Conservation (phyloP, 2,888 invertebrate species). For the Phoronis australis region DNA sequence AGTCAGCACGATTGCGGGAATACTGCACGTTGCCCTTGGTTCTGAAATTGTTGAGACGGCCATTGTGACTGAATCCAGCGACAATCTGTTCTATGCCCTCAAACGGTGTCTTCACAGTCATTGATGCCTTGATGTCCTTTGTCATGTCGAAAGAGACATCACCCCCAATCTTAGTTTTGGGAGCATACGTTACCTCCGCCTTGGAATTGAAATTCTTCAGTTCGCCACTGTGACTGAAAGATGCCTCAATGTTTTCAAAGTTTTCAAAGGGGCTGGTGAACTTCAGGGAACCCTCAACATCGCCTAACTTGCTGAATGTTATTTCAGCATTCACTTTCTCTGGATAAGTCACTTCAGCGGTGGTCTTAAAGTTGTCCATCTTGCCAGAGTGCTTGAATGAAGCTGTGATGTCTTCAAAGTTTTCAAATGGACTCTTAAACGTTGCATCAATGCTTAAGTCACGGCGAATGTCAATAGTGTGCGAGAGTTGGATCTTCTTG, state of each 20-base stretch:
- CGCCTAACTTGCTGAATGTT: not conserved
- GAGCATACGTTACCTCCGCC: not conserved
- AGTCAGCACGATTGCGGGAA: not conserved
- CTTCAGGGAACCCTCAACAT: conserved; percentile 17
- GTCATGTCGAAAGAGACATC: not conserved
- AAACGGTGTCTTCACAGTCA: not conserved
- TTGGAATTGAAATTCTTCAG: not conserved
- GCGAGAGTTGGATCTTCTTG: conserved; percentile 18
- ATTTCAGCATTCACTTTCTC: not conserved
- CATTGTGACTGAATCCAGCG: conserved; percentile 5
- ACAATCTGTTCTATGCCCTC: not conserved
- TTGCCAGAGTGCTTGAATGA: not conserved
- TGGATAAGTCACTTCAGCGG: not conserved
- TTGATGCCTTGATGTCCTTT: not conserved
- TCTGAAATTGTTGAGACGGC: conserved; percentile 1
- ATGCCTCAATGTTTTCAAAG: conserved; percentile 3
- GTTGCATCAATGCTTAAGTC: conserved; percentile 18
- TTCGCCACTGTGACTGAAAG: not conserved
- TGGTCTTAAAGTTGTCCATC: conserved; percentile 7
- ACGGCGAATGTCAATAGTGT: conserved; percentile 18
- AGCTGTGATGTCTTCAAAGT: conserved; percentile 14
- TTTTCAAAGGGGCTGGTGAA: conserved; percentile 23
- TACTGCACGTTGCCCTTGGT: not conserved
- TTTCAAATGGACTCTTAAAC: conserved; percentile 26
- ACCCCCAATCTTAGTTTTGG: not conserved